Evolutionary conservation across 2,797 vertebrate genomes (phyloP).

Genomic region (Coregonus suidteri): DNA sequence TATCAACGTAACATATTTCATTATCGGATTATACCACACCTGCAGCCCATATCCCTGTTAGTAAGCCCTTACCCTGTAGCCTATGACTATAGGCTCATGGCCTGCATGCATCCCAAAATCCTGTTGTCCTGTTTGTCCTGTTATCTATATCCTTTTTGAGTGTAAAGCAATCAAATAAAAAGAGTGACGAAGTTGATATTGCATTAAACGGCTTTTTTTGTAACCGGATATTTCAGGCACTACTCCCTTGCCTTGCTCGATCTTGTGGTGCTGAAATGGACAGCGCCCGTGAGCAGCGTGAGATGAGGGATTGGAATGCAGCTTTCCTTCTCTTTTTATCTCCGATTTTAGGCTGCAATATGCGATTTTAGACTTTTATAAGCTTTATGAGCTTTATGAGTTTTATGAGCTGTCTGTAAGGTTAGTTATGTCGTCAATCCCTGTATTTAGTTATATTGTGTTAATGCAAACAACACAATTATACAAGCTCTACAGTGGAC

Average conservation of each 20-base stretch:
- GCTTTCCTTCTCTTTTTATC: neutral
- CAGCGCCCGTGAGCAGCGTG: conserved; percentile 70
- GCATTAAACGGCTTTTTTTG: neutral
- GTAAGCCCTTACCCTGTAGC: neutral
- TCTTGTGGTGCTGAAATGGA: conserved; percentile 74
- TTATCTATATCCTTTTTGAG: no score
- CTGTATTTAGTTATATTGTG: conserved; percentile 5
- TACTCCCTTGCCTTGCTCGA: neutral
- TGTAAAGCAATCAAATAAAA: neutral
- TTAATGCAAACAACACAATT: neutral
- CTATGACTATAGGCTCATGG: neutral
- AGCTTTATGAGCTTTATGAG: neutral
- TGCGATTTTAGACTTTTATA: neutral
- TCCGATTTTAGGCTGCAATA: neutral
- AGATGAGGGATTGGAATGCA: conserved; percentile 36
- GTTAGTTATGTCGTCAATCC: neutral
- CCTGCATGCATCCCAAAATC: neutral
- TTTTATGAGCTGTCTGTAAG: neutral
- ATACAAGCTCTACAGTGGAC: neutral
- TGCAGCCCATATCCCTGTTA: neutral
- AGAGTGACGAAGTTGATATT: neutral
- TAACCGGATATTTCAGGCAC: conserved; percentile 6
- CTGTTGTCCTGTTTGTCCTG: no score
- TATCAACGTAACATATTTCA: neutral
- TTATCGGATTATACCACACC: neutral